These are phyloP conservation scores for Oreocharis arfaki DNA, from an alignment of 2,113 vertebrate genomes.

Conservation along the genomic window DNA sequence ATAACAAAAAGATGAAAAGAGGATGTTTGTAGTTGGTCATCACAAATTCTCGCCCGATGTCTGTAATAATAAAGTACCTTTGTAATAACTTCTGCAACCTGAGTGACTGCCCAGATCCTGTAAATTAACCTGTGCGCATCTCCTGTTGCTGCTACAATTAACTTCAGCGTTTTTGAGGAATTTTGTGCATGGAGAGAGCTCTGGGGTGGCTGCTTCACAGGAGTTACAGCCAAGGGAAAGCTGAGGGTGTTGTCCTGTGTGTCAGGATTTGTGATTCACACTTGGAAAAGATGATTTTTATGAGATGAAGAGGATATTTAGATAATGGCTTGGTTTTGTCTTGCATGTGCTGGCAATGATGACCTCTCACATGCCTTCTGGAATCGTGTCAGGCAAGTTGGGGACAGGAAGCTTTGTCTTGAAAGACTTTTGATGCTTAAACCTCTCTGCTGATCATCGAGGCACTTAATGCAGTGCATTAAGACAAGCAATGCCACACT, in stretches of 20 bases:
- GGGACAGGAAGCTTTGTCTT: neutral
- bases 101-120: neutral
- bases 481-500: neutral
- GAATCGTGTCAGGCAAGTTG: neutral
- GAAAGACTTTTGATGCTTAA: neutral
- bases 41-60: neutral
- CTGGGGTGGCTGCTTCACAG: neutral
- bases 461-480: neutral
- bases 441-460: neutral
- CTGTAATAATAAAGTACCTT: neutral
- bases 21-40: neutral
- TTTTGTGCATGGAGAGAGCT: neutral
- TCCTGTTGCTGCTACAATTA: neutral
- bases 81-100: neutral
- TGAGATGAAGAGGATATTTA: neutral
- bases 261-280: neutral
- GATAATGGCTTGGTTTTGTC: neutral
- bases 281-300: neutral
- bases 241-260: neutral
- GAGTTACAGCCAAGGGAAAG: neutral
- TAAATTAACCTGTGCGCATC: neutral
- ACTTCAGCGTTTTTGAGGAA: neutral
- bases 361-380: neutral
- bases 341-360: accelerated
- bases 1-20: neutral